Evolutionary conservation across 2,113 vertebrate species (phyloP).

Genomic region (Nicator chloris): DNA sequence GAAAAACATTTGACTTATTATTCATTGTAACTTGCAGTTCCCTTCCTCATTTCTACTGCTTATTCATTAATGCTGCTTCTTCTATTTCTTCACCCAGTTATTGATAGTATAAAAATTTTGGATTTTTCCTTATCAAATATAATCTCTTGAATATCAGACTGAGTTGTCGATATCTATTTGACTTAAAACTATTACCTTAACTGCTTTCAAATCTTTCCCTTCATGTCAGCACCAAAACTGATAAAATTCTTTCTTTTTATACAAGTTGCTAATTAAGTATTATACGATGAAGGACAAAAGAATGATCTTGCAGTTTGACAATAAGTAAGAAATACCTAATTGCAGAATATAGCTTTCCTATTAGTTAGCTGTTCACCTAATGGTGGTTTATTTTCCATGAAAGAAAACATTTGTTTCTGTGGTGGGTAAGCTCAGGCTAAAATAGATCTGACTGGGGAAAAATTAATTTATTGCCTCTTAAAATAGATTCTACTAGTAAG

Average conservation of each 20-base stretch:
- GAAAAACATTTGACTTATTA: background rate
- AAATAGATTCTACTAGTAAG: background rate
- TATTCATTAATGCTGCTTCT: background rate
- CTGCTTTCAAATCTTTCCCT: background rate
- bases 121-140: background rate
- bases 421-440: background rate
- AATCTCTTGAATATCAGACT: background rate
- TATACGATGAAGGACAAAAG: background rate
- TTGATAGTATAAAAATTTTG: background rate
- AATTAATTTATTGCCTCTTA: background rate
- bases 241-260: background rate
- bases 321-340: background rate
- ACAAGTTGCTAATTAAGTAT: background rate
- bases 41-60: background rate
- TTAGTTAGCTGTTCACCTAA: background rate
- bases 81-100: background rate
- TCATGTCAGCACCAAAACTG: background rate
- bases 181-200: background rate
- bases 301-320: background rate
- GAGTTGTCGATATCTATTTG: background rate
- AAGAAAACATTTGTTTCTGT: background rate
- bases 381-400: background rate
- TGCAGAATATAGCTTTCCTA: background rate
- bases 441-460: background rate
- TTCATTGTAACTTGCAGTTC: background rate